Conservation (phyloP, 2,888 invertebrate genomes). For the Drosophila niveifrons region DNA sequence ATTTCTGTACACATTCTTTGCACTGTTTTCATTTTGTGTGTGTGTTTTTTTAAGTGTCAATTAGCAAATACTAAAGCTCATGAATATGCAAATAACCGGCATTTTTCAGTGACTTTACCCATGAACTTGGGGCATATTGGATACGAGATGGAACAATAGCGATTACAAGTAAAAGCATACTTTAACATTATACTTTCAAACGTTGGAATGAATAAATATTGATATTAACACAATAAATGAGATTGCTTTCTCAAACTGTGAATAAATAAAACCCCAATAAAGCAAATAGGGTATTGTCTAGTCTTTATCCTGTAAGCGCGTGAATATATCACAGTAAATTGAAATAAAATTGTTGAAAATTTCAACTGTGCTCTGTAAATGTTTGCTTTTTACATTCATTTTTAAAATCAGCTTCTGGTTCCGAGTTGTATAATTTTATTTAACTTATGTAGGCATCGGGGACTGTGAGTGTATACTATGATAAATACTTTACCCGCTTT, state of each 20-base stretch:
- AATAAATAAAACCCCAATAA: too few relatives aligned
- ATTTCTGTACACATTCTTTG: conserved; percentile 28
- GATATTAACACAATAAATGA: too few relatives aligned
- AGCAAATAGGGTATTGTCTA: not conserved
- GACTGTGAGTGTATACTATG: conserved; percentile 26
- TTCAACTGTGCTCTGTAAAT: conserved; percentile 36
- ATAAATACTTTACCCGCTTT: conserved; percentile 67
- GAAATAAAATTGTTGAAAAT: conserved; percentile 50
- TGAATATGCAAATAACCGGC: conserved; percentile 72
- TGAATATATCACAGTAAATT: conserved; percentile 23
- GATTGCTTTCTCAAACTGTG: too few relatives aligned
- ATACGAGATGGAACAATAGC: not conserved
- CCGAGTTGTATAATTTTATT: conserved; percentile 50
- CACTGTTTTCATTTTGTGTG: conserved; percentile 42
- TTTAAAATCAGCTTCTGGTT: conserved; percentile 49
- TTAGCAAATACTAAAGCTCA: conserved; percentile 78
- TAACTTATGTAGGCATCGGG: conserved; percentile 22
- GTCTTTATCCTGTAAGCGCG: not conserved
- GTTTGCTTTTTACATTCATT: conserved; percentile 31
- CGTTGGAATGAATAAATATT: too few relatives aligned
- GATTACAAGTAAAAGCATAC: not conserved
- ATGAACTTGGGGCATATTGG: conserved; percentile 25
- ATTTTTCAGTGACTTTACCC: conserved; percentile 35
- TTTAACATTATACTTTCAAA: too few relatives aligned
- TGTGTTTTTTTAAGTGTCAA: conserved; percentile 70